Conservation (phyloP, 2,113 vertebrate species). For the Etheostoma cragini region DNA sequence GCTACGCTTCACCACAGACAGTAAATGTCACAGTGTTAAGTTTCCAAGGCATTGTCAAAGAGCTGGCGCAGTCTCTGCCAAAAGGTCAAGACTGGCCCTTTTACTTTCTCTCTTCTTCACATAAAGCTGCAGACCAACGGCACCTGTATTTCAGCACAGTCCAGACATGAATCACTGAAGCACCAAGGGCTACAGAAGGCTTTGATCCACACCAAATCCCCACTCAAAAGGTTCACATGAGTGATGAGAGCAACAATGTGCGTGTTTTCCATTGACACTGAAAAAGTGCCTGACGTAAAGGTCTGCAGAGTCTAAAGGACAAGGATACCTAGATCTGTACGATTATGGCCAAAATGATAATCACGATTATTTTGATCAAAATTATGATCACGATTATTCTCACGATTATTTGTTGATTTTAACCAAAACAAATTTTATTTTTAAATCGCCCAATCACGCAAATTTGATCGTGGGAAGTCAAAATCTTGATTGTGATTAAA, state of each 20-base stretch:
- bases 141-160: conserved; percentile 46
- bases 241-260: background rate
- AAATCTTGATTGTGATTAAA: no score
- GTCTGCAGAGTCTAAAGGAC: conserved; percentile 8
- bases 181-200: conserved; percentile 1
- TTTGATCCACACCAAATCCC: conserved; percentile 32
- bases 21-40: conserved; percentile 72
- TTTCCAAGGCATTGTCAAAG: conserved; percentile 64
- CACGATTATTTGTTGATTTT: no score
- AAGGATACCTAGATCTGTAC: no score
- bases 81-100: conserved; percentile 69
- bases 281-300: conserved; percentile 5
- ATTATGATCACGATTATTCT: no score
- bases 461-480: no score
- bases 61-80: conserved; percentile 41
- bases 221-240: background rate
- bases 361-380: no score
- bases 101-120: conserved; percentile 44
- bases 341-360: no score
- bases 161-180: conserved; percentile 30
- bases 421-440: no score
- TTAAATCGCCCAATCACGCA: no score
- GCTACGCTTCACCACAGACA: conserved; percentile 34
- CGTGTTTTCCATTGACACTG: background rate
- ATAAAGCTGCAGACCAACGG: conserved; percentile 19